Evolutionary conservation across 2,797 vertebrate genomes (phyloP).

Genomic region (Sebastes taczanowskii): DNA sequence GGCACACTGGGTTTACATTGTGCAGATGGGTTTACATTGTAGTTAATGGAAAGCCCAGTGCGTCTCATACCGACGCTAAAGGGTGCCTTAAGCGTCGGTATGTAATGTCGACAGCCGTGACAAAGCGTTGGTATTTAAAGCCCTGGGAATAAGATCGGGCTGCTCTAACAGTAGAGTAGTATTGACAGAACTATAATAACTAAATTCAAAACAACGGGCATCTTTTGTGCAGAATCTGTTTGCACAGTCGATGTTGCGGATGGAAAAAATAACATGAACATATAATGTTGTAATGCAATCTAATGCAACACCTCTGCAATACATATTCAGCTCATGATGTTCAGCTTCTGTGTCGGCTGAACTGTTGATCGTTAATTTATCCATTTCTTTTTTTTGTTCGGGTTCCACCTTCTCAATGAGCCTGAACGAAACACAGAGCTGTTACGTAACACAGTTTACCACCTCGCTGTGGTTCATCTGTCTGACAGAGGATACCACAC

Average conservation of each 20-base stretch:
- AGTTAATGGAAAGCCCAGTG: too few relatives aligned
- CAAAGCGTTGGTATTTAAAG: too few relatives aligned
- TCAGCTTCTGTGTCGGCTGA: neutral
- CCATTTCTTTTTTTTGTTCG: neutral
- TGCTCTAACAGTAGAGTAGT: too few relatives aligned
- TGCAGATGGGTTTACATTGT: too few relatives aligned
- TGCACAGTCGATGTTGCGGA: neutral
- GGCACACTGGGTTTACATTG: too few relatives aligned
- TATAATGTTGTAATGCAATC: neutral
- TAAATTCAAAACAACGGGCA: neutral
- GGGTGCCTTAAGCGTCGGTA: too few relatives aligned
- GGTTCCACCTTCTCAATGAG: neutral
- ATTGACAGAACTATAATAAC: neutral
- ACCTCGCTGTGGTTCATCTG: neutral
- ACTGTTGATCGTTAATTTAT: neutral
- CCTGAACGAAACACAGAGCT: neutral
- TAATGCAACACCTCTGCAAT: neutral
- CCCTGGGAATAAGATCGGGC: too few relatives aligned
- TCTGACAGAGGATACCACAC: neutral
- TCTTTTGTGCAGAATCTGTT: neutral
- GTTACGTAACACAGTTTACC: constrained; percentile 21
- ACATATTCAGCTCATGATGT: neutral
- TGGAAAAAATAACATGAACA: neutral
- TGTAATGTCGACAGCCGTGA: too few relatives aligned
- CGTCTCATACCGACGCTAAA: too few relatives aligned